Percentiles rank a stretch among this genome's conserved stretches.
Conservation (phyloP, 2,113 vertebrate species). For the Apteryx owenii region DNA sequence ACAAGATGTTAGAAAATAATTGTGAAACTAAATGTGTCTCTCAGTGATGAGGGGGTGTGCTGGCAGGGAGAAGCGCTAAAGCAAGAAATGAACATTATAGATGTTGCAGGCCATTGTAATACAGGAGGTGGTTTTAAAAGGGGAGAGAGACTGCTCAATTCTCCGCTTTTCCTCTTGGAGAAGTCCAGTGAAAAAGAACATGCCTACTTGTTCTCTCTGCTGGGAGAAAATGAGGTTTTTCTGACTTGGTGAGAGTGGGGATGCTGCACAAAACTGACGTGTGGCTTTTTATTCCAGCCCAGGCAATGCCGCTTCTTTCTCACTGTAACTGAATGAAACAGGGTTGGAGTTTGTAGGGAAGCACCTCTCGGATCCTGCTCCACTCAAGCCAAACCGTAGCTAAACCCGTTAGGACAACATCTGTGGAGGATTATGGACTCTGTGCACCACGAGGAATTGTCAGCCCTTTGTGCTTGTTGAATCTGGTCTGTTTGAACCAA, state of each 20-base stretch:
- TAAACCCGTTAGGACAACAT: accelerated
- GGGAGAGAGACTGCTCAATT: not conserved
- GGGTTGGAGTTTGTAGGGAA: accelerated
- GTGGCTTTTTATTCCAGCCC: not conserved
- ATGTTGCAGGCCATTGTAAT: not conserved
- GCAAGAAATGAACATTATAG: not conserved
- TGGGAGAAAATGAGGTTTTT: not conserved
- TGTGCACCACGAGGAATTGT: accelerated
- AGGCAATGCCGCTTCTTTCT: not conserved
- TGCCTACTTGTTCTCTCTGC: not conserved
- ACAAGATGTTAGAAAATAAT: accelerated
- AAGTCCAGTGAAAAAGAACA: not conserved
- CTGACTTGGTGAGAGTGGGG: not conserved
- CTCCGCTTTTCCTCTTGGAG: not conserved
- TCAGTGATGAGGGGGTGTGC: accelerated
- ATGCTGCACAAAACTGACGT: accelerated
- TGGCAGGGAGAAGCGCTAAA: not conserved
- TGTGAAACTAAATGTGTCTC: not conserved
- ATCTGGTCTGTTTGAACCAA: accelerated
- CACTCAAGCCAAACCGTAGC: accelerated
- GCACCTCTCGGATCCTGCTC: accelerated
- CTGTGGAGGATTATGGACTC: accelerated
- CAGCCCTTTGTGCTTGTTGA: not conserved
- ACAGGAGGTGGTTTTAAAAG: not conserved
- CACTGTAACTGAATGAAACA: not conserved